Evolutionary conservation across 1,140 invertebrate species (phyloP), one percentile per base, ranked within the genome.

Genomic region (Anoplophora glabripennis): DNA sequence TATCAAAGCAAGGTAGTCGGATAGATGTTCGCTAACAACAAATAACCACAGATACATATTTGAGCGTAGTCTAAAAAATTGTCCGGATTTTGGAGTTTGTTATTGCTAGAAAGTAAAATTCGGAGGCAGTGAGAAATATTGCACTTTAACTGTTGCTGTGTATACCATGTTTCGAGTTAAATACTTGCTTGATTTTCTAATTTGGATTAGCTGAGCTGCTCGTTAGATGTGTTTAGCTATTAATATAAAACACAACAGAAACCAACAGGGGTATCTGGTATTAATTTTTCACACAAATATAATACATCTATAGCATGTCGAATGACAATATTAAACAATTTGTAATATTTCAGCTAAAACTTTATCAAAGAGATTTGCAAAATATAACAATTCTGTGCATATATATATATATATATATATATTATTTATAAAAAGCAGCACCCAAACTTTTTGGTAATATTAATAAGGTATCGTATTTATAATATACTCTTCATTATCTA

Each of bases 281-380:
- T 59, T 66, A 61, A 54, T 58, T 61, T 28, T 5, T 62, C 64
- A 68, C 64, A 65, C 64, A 68, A 66, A 63, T 68, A 68, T 68
- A 57, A 65, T 71, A 71, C 69, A 71, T 61, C 67, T 68, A 71
- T 66, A 71, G 66, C 69, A 65, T 64, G 61, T 71, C 61, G 59
- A 69, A 65, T 67, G 64, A 66, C 66, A 65, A 68, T 61, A 57
- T 63, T 62, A 66, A 68, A 68, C 49, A 65, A 65, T 65, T 67
- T 62, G 18, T 48, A 54, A 52, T 59, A 61, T 62, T 66, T 57
- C 58, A 56, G 65, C 65, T 48, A 58, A 61, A 66, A 66, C 61
- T 66, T 63, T 58, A 63, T 60, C 38, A 56, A 55, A 52, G 7
- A 42, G 15, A 38, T 52, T 48, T 28, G 40, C 45, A 44, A 36